Base-by-base conservation (phyloP, 2,888 invertebrate species). In the Macaria liturata region DNA sequence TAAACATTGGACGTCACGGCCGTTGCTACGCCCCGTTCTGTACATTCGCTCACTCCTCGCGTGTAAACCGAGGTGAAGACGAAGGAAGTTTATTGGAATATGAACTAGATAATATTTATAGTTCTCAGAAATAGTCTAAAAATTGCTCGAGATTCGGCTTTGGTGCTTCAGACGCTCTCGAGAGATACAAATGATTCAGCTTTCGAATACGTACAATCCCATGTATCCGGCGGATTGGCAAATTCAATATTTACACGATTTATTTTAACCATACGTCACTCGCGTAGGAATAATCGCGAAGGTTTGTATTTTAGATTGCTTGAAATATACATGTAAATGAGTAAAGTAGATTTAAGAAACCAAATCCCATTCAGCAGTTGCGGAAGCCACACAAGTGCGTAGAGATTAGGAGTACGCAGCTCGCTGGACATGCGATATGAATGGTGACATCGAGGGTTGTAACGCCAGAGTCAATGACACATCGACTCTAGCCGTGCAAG, bases 41-140 rank as follows among this genome's bases (percentile, higher is more conserved):
- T 81, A 84, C 82, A 85, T 80, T 83, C 83, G 87, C 78, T 74
- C 71, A 74, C 78, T 77, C 80, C 76, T 76, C 77, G 78, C 75
- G 74, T 75, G 78, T 70, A 70, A 61, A 63, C 72, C 69, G 85
- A 86, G 83, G 86, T 83, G 83, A 86, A 88, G 75, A 78, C 78
- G 78, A 80, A 83, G 86, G 83, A 86, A 87, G 83, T 88, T 88
- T 88, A 86, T 84, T 82, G 78, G 72, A 83, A 76, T 80, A 82
- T 81, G 74, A 81, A 82, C 76, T 78, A 76, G 81, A 84, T 83
- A 81, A 83, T 85, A 89, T 88, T 89, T 89, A 88, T 87, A 79
- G 85, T 84, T 83, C 81, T 67, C 61, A 71, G 81, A 81, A 86
- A 83, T 71, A 79, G 80, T 84, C 80, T 84, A 83, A 85, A 87